Evolutionary conservation across 1,140 invertebrate species (phyloP), one percentile per base, ranked within the genome.

Genomic region (Drosophila baimaii): DNA sequence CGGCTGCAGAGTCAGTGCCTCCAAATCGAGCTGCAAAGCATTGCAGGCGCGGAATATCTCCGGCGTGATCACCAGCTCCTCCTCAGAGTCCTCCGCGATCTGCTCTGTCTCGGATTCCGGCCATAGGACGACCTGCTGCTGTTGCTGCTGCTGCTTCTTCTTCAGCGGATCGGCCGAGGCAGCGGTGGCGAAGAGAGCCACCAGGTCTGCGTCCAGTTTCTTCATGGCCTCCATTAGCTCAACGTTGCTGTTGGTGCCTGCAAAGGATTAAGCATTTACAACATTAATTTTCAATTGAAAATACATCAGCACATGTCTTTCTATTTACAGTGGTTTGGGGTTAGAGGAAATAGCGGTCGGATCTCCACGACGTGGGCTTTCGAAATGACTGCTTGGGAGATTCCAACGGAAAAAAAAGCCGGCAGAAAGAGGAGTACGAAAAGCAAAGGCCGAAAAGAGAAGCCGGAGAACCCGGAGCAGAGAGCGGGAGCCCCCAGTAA

Each of bases 141-240:
- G 81, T 15, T 81, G 68, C 56, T 75, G 79, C 17, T 81, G 68
- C 62, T 77, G 62, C 29, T 65, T 73, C 62, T 77, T 65, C 15
- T 33, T 74, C 27, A 77, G 66, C 13, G 55, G 81, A 13, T 80
- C 73, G n/a, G 63, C 41, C 2, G 54, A 41, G 7, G 65, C 69
- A 15, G 86, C 85, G 9, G 70, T 78, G 63, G 90, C 90, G 57
- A 91, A 90, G 0, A 91, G 46, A 21, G 90, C 90, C 39, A 86
- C 90, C 71, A 91, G 55, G 51, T 79, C 86, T 1, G 90, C 90
- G 58, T 91, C 90, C 52, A 91, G 46, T 85, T 91, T 91, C 47
- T 90, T 91, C 85, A 91, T 91, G 46, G 90, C 90, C 69, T 91
- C 90, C 77, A 91, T 83, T 88, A 91, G 66, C 74, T 91, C 89